phyloP scores from a whole-genome alignment of 2,113 vertebrate genomes.

The Galemys pyrenaicus region DNA sequence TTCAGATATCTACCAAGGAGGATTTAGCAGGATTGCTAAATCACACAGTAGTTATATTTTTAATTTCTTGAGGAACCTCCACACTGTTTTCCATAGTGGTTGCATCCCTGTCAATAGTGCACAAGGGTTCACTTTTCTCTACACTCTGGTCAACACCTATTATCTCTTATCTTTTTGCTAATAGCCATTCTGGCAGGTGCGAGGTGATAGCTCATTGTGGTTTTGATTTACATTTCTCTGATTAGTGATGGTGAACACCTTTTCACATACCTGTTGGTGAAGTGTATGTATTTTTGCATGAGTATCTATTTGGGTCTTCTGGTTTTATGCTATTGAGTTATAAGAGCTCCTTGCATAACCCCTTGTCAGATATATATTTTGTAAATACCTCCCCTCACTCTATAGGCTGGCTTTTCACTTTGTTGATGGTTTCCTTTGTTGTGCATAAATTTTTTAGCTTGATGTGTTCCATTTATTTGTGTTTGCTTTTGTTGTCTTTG shows the following conservation, averaged over 20 bases:
- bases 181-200: not conserved
- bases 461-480: no score
- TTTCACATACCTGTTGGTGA: not conserved
- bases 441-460: no score
- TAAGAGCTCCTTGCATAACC: no score
- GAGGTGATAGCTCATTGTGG: not conserved
- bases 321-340: no score
- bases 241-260: not conserved
- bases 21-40: not conserved
- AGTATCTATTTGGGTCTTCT: not conserved
- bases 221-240: not conserved
- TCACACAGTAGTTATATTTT: not conserved
- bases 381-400: no score
- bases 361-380: no score
- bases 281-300: not conserved
- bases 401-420: no score
- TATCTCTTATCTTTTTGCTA: not conserved
- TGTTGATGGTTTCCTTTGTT: no score
- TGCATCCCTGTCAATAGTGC: not conserved
- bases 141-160: not conserved
- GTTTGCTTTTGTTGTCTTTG: no score
- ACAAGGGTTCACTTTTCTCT: not conserved
- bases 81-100: not conserved
- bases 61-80: not conserved
- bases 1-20: not conserved